These are phyloP conservation scores for Albula glossodonta DNA, from an alignment of 2,113 vertebrate genomes.

Conservation along the genomic window DNA sequence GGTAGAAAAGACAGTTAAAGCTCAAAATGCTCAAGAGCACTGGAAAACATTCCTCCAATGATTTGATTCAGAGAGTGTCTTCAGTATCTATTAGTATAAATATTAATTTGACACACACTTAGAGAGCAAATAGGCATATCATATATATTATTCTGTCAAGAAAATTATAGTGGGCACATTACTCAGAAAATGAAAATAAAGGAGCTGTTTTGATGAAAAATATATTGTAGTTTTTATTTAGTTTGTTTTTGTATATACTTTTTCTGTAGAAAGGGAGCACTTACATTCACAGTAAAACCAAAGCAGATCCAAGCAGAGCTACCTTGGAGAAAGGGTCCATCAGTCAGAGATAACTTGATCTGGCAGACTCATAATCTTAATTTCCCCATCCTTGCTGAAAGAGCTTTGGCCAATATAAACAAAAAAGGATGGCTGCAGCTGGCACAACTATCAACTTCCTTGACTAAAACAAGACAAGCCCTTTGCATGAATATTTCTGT, in stretches of 20 bases:
- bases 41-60: neutral
- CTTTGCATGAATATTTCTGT: too few relatives aligned
- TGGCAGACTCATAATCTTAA: neutral
- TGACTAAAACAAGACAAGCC: too few relatives aligned
- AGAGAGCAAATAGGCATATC: conserved; percentile 2
- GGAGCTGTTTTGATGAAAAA: neutral
- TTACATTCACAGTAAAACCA: neutral
- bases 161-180: neutral
- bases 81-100: neutral
- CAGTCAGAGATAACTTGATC: neutral
- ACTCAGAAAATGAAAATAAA: neutral
- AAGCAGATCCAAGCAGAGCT: neutral
- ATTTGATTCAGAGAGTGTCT: neutral
- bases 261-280: neutral
- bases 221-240: neutral
- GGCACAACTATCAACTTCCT: too few relatives aligned
- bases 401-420: too few relatives aligned
- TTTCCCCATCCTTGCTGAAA: too few relatives aligned
- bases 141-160: neutral
- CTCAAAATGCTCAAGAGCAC: neutral
- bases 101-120: neutral
- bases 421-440: too few relatives aligned
- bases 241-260: neutral
- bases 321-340: neutral
- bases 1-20: neutral